A percentile compares a stretch with the other conserved stretches of the same genome.
Conservation (phyloP, 2,888 invertebrate species). For the Phorcus lineatus region DNA sequence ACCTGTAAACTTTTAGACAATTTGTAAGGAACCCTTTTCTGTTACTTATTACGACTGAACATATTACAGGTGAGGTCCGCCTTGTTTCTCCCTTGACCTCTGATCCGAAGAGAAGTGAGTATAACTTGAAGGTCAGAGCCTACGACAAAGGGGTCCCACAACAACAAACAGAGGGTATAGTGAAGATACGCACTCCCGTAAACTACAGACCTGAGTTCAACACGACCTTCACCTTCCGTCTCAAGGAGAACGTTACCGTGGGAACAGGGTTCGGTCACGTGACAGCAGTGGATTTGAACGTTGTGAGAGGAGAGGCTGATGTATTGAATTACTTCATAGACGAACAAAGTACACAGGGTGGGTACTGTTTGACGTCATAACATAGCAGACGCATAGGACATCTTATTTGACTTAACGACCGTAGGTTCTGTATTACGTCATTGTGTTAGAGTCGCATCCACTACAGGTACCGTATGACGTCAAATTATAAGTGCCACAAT, state of each 20-base stretch:
- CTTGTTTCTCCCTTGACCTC: constrained; percentile 4
- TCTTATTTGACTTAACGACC: too few species aligned
- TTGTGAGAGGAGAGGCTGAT: neutral
- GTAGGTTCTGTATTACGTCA: too few species aligned
- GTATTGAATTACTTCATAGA: neutral
- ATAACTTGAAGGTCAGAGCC: constrained; percentile 23
- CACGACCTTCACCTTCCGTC: neutral
- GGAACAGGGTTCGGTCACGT: constrained; percentile 20
- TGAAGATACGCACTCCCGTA: constrained; percentile 24
- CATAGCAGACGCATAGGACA: too few species aligned
- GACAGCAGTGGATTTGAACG: constrained; percentile 1
- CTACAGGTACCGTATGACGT: too few species aligned
- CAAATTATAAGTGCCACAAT: too few species aligned
- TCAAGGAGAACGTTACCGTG: constrained; percentile 22
- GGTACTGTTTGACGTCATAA: too few species aligned
- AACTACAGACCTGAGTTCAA: constrained; percentile 25
- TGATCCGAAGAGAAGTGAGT: constrained; percentile 25
- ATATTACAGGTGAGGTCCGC: neutral
- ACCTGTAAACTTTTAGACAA: too few species aligned
- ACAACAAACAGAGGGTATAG: neutral
- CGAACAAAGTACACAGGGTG: neutral
- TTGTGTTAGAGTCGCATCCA: too few species aligned
- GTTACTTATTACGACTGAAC: too few species aligned
- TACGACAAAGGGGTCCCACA: constrained; percentile 27
- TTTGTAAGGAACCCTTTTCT: too few species aligned